These are phyloP conservation scores for Plecturocebus donacophilus DNA, from an alignment of 2,113 vertebrate species.

Conservation along the genomic window DNA sequence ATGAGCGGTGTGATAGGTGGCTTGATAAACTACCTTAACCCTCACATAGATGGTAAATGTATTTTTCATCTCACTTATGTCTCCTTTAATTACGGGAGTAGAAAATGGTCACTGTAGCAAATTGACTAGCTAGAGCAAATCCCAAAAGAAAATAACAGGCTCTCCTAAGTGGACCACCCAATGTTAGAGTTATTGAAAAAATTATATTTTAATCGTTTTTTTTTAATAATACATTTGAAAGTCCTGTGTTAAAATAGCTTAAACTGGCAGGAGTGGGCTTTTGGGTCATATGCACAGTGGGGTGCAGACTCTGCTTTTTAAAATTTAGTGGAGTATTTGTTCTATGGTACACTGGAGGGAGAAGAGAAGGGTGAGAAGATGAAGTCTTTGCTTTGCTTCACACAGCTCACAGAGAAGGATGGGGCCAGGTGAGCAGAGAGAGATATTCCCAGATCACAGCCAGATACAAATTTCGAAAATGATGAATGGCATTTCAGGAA, in stretches of 20 bases:
- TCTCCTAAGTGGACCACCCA: constrained; percentile 57
- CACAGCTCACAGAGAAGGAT: background rate
- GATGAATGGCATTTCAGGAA: background rate
- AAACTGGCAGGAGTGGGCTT: background rate
- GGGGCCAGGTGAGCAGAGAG: background rate
- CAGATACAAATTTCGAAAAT: background rate
- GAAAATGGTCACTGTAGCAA: background rate
- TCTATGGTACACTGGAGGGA: accelerated
- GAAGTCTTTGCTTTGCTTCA: background rate
- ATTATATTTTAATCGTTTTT: constrained; percentile 18
- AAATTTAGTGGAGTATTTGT: background rate
- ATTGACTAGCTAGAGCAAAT: constrained; percentile 8
- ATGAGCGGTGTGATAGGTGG: accelerated
- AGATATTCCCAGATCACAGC: background rate
- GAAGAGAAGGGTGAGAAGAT: background rate
- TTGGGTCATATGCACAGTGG: background rate
- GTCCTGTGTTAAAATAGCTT: background rate
- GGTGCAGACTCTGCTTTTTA: background rate
- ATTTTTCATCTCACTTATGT: background rate
- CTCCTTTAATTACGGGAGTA: constrained; percentile 28
- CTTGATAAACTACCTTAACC: background rate
- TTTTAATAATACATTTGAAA: constrained; percentile 1
- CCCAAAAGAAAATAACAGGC: background rate
- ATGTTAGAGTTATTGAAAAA: constrained; percentile 50
- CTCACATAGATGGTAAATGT: background rate